Evolutionary conservation across 2,888 invertebrate genomes (phyloP).

Genomic region (Phortica magna): DNA sequence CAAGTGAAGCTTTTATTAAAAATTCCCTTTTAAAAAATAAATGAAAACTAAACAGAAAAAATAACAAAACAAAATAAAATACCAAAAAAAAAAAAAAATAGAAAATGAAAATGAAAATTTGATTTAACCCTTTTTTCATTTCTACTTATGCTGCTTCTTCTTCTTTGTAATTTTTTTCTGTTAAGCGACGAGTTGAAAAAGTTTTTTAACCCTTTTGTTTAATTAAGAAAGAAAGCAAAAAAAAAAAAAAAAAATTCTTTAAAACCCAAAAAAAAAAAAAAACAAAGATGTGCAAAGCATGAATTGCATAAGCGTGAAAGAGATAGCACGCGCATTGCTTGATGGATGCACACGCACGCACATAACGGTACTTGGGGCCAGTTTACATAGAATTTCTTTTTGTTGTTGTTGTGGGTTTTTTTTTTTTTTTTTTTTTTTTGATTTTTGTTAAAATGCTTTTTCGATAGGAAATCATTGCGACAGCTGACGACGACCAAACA

Average conservation of each 20-base stretch:
- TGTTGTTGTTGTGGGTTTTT: no score
- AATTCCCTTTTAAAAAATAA: conserved; percentile 58
- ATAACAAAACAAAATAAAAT: conserved; percentile 67
- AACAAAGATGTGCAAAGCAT: background rate
- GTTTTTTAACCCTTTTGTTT: conserved; percentile 73
- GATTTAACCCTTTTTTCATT: conserved; percentile 64
- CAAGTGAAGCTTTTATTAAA: conserved; percentile 62
- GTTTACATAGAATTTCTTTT: no score
- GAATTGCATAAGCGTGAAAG: background rate
- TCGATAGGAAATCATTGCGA: conserved; percentile 14
- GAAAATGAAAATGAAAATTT: conserved; percentile 45
- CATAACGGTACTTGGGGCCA: no score
- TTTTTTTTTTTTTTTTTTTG: no score
- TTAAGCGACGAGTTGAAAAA: conserved; percentile 48
- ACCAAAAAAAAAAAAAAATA: conserved; percentile 62
- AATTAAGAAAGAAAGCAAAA: conserved; percentile 60
- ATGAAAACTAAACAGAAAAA: conserved; percentile 47
- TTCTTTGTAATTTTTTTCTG: conserved; percentile 38
- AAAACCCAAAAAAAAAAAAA: background rate
- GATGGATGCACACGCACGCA: no score
- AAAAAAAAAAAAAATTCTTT: background rate
- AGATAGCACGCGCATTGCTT: no score
- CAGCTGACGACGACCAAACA: no score
- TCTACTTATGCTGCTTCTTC: conserved; percentile 37
- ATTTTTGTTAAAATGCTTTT: background rate